phyloP scores from a whole-genome alignment of 2,113 vertebrate species.

The Ochotona princeps region DNA sequence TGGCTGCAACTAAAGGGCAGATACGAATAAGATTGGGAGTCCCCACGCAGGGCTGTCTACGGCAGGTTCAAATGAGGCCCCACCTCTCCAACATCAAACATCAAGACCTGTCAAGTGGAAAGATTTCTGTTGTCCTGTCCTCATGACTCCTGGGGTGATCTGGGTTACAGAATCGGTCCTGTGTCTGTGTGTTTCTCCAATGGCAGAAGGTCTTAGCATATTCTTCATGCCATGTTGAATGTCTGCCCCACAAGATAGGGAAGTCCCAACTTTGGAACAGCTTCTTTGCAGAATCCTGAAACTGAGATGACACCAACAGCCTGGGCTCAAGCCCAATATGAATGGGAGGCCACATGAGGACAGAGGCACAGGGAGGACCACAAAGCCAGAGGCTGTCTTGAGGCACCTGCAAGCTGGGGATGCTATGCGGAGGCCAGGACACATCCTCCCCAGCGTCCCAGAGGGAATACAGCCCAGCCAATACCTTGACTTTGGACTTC shows the following conservation, averaged over 20 bases:
- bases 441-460: not conserved
- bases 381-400: not conserved
- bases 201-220: rapidly evolving
- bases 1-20: not conserved
- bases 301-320: not conserved
- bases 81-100: no score
- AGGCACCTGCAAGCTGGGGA: not conserved
- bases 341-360: rapidly evolving
- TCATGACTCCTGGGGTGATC: not conserved
- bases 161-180: not conserved
- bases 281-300: not conserved
- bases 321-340: not conserved
- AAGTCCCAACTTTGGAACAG: not conserved
- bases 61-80: not conserved
- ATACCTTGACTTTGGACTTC: not conserved
- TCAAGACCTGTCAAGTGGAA: not conserved
- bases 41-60: not conserved
- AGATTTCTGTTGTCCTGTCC: not conserved
- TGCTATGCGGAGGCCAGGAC: not conserved
- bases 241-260: not conserved
- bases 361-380: not conserved
- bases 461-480: not conserved
- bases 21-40: not conserved
- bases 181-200: not conserved
- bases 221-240: not conserved